These are phyloP conservation scores for Lophochroa leadbeateri DNA, from an alignment of 2,113 vertebrate genomes.

Conservation along the genomic window DNA sequence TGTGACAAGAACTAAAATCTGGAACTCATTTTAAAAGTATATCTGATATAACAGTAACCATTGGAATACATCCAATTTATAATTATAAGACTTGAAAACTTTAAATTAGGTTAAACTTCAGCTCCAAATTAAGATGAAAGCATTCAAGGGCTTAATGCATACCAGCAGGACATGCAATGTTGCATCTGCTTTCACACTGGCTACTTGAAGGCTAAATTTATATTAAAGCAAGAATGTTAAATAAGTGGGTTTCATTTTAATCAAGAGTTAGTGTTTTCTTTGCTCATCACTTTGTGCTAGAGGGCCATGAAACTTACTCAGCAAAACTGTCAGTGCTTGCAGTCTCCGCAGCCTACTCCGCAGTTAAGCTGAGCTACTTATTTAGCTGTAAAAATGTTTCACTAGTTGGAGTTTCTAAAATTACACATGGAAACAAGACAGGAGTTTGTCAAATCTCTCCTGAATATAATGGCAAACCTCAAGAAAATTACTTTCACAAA, in stretches of 20 bases:
- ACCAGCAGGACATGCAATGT: not conserved
- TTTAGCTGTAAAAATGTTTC: conserved; percentile 53
- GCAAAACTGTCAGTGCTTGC: conserved; percentile 41
- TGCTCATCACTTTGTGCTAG: conserved; percentile 49
- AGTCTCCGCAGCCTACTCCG: not conserved
- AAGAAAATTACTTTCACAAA: not conserved
- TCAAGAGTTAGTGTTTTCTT: conserved; percentile 8
- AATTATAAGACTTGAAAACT: conserved; percentile 33
- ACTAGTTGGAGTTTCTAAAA: conserved; percentile 54
- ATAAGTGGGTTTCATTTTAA: conserved; percentile 51
- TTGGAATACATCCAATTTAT: conserved; percentile 35
- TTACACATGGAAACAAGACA: conserved; percentile 32
- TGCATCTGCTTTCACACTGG: not conserved
- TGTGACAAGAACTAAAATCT: conserved; percentile 16
- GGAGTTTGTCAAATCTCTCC: conserved; percentile 21
- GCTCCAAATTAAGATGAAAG: conserved; percentile 36
- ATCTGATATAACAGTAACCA: conserved; percentile 35
- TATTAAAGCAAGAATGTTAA: conserved; percentile 39
- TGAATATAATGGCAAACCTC: conserved; percentile 29
- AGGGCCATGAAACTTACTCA: conserved; percentile 40
- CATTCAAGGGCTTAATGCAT: conserved; percentile 4
- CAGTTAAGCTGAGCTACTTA: conserved; percentile 36
- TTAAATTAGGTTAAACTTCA: conserved; percentile 47
- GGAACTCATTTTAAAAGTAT: conserved; percentile 61
- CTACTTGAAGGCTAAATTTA: conserved; percentile 11